These are phyloP conservation scores for Strigamia maritima DNA, from an alignment of 2,888 invertebrate genomes.

Conservation along the genomic window DNA sequence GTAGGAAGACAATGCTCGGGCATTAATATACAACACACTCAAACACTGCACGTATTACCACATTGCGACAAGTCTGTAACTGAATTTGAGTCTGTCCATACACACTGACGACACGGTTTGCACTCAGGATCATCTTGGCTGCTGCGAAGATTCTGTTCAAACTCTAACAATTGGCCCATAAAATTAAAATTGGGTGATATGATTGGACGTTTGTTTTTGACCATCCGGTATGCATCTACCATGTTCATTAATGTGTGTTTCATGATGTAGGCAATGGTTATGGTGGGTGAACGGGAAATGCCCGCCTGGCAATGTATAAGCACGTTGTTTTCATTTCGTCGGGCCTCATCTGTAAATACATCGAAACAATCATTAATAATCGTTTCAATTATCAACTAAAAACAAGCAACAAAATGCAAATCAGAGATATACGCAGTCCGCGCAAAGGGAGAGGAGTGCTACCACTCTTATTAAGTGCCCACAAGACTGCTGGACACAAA, in stretches of 20 bases:
- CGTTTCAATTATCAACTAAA: background rate
- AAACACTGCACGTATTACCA: constrained; percentile 33
- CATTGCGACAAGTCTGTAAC: constrained; percentile 29
- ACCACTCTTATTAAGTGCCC: too few relatives aligned
- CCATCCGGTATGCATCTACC: constrained; percentile 82
- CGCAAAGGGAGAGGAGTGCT: too few relatives aligned
- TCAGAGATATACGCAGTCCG: too few relatives aligned
- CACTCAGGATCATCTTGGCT: constrained; percentile 33
- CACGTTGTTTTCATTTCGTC: constrained; percentile 68
- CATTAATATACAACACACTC: constrained; percentile 6
- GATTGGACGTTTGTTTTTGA: constrained; percentile 78
- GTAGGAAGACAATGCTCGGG: background rate
- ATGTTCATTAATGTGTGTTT: constrained; percentile 76
- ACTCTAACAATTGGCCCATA: constrained; percentile 82
- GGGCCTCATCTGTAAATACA: constrained; percentile 65
- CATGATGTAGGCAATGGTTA: constrained; percentile 94
- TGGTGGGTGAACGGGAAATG: constrained; percentile 87
- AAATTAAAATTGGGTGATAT: constrained; percentile 95
- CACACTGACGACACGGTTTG: constrained; percentile 36
- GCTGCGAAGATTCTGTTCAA: constrained; percentile 64
- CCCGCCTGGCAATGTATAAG: constrained; percentile 94
- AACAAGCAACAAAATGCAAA: background rate
- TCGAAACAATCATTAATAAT: background rate
- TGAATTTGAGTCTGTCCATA: constrained; percentile 29
- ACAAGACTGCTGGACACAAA: too few relatives aligned